phyloP scores from a whole-genome alignment of 2,888 invertebrate genomes.

The Drosophila testacea region DNA sequence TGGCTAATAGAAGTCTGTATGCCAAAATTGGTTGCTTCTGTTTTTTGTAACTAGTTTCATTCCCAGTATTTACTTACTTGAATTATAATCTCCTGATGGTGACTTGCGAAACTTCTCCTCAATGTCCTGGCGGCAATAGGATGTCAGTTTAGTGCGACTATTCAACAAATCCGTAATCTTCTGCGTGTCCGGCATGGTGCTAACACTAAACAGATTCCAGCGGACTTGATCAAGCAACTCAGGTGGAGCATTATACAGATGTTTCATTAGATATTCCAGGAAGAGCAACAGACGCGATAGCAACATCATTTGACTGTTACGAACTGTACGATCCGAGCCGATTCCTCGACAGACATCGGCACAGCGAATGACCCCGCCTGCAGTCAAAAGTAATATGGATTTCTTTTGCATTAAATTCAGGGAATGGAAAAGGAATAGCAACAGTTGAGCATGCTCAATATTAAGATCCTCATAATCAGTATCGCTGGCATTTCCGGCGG shows the following conservation, averaged over 20 bases:
- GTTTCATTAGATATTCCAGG: conserved; percentile 97
- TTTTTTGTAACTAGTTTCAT: background rate
- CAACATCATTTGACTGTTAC: conserved; percentile 90
- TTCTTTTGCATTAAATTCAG: conserved; percentile 98
- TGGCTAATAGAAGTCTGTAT: no score
- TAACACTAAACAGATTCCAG: conserved; percentile 91
- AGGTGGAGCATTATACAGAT: conserved; percentile 96
- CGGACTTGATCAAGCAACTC: conserved; percentile 94
- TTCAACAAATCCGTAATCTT: conserved; percentile 85
- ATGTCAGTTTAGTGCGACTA: conserved; percentile 88
- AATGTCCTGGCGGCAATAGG: conserved; percentile 89
- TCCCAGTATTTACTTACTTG: conserved; percentile 64
- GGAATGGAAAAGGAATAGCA: conserved; percentile 97
- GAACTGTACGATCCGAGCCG: conserved; percentile 82
- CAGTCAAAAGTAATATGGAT: conserved; percentile 93
- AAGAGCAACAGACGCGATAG: conserved; percentile 93
- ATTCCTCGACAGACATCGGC: conserved; percentile 87
- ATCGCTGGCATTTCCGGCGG: conserved; percentile 77
- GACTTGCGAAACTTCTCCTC: conserved; percentile 90
- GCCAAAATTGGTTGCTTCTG: no score
- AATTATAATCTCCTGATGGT: conserved; percentile 83
- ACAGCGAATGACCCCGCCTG: conserved; percentile 90
- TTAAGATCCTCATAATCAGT: conserved; percentile 90
- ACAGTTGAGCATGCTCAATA: conserved; percentile 97
- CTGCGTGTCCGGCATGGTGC: conserved; percentile 87